phyloP scores from a whole-genome alignment of 2,888 invertebrate genomes.

The Netelia inedita region DNA sequence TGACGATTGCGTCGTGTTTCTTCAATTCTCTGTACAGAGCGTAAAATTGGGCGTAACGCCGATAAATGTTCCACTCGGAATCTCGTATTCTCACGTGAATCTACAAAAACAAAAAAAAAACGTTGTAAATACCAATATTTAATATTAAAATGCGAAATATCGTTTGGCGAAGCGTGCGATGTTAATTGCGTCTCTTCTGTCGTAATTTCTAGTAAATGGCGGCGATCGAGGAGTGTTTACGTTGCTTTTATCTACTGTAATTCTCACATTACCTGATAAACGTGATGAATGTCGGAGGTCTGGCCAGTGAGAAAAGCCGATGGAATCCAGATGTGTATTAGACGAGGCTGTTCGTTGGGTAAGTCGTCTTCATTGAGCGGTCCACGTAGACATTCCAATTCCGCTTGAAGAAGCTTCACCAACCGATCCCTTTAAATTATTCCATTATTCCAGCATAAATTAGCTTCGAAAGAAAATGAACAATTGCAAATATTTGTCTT shows the following conservation, averaged over 20 bases:
- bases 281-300: slow-evolving; percentile 92
- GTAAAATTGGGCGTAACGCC: slow-evolving; percentile 97
- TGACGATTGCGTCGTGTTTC: slow-evolving; percentile 92
- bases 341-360: slow-evolving; percentile 83
- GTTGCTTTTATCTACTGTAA: not conserved
- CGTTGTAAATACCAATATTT: not conserved
- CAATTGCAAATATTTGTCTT: not conserved
- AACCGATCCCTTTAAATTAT: slow-evolving; percentile 86
- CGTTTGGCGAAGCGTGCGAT: not conserved
- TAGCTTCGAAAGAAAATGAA: not conserved
- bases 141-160: not conserved
- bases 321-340: slow-evolving; percentile 95
- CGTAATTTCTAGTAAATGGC: not conserved
- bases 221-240: not conserved
- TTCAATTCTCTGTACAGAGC: slow-evolving; percentile 93
- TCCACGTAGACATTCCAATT: slow-evolving; percentile 89
- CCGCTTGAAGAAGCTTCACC: slow-evolving; percentile 87
- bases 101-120: slow-evolving; percentile 84
- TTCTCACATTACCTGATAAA: slow-evolving; percentile 91
- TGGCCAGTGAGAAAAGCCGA: slow-evolving; percentile 92
- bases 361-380: slow-evolving; percentile 86
- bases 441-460: not conserved
- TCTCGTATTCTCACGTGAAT: slow-evolving; percentile 93
- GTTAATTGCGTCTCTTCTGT: not conserved
- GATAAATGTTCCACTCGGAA: slow-evolving; percentile 98